Percentiles rank a stretch among this genome's conserved stretches.
Evolutionary conservation across 2,797 vertebrate species (phyloP).

Genomic region (Neomorphus geoffroyi): DNA sequence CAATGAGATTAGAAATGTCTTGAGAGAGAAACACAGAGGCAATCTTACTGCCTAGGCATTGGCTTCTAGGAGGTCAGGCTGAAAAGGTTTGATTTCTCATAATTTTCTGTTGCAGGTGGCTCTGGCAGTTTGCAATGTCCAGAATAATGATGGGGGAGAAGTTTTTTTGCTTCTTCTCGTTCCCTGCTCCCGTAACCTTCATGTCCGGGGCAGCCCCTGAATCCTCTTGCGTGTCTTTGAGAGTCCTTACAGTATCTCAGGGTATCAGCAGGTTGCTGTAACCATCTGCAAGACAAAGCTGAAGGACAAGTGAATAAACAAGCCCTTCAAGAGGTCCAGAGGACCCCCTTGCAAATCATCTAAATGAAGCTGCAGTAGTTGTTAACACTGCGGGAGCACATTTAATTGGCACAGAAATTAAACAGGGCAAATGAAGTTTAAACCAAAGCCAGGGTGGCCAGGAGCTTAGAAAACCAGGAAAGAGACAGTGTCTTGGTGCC

Average conservation of each 20-base stretch:
- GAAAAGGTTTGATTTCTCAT: neutral
- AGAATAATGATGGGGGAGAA: neutral
- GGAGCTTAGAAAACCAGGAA: neutral
- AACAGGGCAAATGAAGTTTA: neutral
- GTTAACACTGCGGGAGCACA: neutral
- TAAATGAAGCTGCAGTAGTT: neutral
- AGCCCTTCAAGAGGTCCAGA: neutral
- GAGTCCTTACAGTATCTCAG: neutral
- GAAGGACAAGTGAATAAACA: neutral
- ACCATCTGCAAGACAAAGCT: neutral
- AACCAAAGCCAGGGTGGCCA: neutral
- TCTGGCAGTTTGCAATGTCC: neutral
- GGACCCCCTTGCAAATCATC: neutral
- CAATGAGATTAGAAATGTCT: neutral
- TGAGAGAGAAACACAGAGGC: neutral
- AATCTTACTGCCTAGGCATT: neutral
- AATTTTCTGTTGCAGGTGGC: neutral
- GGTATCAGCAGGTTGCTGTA: neutral
- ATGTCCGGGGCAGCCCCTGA: neutral
- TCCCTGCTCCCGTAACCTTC: neutral
- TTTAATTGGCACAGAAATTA: neutral
- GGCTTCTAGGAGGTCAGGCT: neutral
- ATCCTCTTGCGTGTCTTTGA: neutral
- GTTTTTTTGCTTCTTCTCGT: neutral
- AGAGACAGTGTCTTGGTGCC: neutral